Base-by-base conservation (phyloP, 2,113 vertebrate genomes). In the Scortum barcoo region DNA sequence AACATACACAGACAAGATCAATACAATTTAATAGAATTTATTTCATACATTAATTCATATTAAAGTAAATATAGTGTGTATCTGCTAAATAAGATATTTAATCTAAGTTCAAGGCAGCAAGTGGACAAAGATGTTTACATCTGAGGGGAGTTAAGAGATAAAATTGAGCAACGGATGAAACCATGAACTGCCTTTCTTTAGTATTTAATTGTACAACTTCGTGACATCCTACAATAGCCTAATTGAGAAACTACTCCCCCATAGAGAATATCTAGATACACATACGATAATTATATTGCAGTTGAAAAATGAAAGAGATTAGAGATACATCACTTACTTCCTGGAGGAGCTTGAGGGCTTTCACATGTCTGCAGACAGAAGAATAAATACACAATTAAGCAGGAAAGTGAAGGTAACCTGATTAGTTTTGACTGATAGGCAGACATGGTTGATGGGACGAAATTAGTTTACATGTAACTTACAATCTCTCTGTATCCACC, bases 401-500 rank as follows among this genome's bases (percentile, higher is more conserved):
- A 40, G 62, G 14, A 36, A 53, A 24, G 4, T 44, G 20, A 28
- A 44, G 19, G 48, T n/a, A 70, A 70, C 0, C 0, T 54, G 20
- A 28, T 51, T 66, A 22, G 10, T 68, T 78, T 72, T 22, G 9
- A 24, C 16, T 36, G 46, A 57, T 11, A 53, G 5, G 28, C 10
- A 19, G 6, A 30, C 5, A 56, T 76, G 22, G 38, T 78, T 68
- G 19, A 63, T 44, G 42, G 17, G 10, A 6, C 9, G 4, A 81
- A 76, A 77, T 62, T 2, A 26, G 51, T 86, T 81, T n/a, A 62
- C 13, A 63, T 33, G 42, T 36, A 58, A 97, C 97, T 98, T 91
- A 99, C 97, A 22, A 46, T 96, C 95, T 97, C 92, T 99, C 97
- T 2, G 97, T 96, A 72, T 97, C 95, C 91, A 96, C 84, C 85